Evolutionary conservation across 2,888 invertebrate genomes (phyloP).

Genomic region (Yponomeuta plumbellus): DNA sequence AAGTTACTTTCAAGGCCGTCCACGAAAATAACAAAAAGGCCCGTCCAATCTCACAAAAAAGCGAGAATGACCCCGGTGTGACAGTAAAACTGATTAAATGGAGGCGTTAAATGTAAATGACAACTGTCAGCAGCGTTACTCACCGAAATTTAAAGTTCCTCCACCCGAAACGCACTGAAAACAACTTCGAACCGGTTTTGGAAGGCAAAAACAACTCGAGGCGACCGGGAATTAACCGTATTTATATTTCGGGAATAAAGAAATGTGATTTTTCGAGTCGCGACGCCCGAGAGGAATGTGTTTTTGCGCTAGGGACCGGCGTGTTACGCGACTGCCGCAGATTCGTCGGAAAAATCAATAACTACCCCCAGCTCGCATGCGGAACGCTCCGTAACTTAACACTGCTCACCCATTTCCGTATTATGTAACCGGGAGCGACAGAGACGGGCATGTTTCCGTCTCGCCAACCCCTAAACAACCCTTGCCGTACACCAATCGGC

Average conservation of each 20-base stretch:
- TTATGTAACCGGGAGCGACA: slow-evolving; percentile 59
- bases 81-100: slow-evolving; percentile 47
- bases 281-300: slow-evolving; percentile 61
- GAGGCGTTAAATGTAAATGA: slow-evolving; percentile 39
- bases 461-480: slow-evolving; percentile 47
- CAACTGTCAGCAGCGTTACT: slow-evolving; percentile 40
- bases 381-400: slow-evolving; percentile 60
- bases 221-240: slow-evolving; percentile 19
- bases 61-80: slow-evolving; percentile 31
- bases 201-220: background rate
- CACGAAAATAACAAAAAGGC: slow-evolving; percentile 25
- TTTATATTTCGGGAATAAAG: slow-evolving; percentile 33
- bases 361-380: slow-evolving; percentile 68
- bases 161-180: slow-evolving; percentile 46
- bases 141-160: slow-evolving; percentile 57
- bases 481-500: slow-evolving; percentile 51
- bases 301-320: slow-evolving; percentile 71
- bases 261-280: slow-evolving; percentile 47
- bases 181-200: background rate
- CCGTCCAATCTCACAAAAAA: background rate
- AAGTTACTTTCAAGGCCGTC: slow-evolving; percentile 18
- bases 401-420: slow-evolving; percentile 71
- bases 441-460: slow-evolving; percentile 45
- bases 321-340: slow-evolving; percentile 70
- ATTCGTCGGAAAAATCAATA: slow-evolving; percentile 71